phyloP scores from a whole-genome alignment of 2,888 invertebrate species.

The Thymelicus acteon region DNA sequence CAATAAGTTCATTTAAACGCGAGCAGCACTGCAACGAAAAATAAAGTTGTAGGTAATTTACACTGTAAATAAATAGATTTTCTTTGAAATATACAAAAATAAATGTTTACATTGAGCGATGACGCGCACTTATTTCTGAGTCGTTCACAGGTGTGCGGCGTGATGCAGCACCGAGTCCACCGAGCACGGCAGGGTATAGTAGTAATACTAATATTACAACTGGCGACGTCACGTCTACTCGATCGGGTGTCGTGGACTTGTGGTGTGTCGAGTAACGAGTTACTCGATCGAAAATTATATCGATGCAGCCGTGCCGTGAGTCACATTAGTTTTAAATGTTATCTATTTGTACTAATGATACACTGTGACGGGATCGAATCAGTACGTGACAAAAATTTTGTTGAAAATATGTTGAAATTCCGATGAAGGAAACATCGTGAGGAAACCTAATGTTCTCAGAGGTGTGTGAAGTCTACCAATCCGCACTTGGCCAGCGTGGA shows the following conservation, averaged over 20 bases:
- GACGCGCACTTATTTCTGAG: not conserved
- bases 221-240: not conserved
- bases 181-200: not conserved
- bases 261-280: not conserved
- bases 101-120: not conserved
- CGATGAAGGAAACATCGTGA: no score
- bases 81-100: conserved; percentile 1
- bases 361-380: no score
- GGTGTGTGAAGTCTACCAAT: no score
- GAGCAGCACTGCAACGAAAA: not conserved
- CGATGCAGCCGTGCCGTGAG: not conserved
- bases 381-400: no score
- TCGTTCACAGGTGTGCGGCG: not conserved
- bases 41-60: not conserved
- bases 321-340: not conserved
- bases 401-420: no score
- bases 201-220: not conserved
- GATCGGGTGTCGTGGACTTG: not conserved
- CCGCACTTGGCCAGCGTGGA: no score
- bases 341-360: no score
- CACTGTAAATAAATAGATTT: not conserved
- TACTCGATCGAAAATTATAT: not conserved
- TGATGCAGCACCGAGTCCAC: not conserved
- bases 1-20: no score
- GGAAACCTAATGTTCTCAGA: no score